A percentile compares a stretch with the other conserved stretches of the same genome.
These are phyloP conservation scores for Pseudorectes ferrugineus DNA, from an alignment of 2,113 vertebrate species.

Conservation along the genomic window DNA sequence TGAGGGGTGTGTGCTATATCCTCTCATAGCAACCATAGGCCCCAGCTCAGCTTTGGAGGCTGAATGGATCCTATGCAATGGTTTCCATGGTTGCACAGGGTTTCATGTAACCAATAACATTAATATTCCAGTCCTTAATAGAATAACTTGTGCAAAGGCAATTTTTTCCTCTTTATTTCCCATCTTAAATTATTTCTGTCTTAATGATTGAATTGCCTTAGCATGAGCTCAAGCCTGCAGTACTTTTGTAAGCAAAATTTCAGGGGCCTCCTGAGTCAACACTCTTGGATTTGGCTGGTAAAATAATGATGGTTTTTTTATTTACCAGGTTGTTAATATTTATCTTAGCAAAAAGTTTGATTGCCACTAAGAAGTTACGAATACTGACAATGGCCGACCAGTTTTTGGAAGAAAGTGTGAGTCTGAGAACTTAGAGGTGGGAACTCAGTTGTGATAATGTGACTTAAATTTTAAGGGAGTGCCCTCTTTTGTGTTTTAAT, in stretches of 20 bases:
- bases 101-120: not conserved
- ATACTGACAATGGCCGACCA: constrained; percentile 64
- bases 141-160: not conserved
- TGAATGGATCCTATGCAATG: constrained; percentile 16
- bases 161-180: not conserved
- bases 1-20: constrained; percentile 46
- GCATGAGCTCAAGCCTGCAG: not conserved
- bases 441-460: not conserved
- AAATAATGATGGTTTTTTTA: not conserved
- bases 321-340: not conserved
- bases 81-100: constrained; percentile 60
- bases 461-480: not conserved
- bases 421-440: constrained; percentile 72
- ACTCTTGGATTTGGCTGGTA: not conserved
- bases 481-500: not conserved
- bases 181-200: not conserved
- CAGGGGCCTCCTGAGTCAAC: not conserved
- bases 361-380: constrained; percentile 67
- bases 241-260: not conserved
- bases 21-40: constrained; percentile 55
- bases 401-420: constrained; percentile 67
- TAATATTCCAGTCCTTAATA: constrained; percentile 33
- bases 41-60: constrained; percentile 28
- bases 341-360: constrained; percentile 69
- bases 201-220: not conserved